Base-by-base conservation (phyloP, 2,888 invertebrate species). In the Chloroclystis v-ata region DNA sequence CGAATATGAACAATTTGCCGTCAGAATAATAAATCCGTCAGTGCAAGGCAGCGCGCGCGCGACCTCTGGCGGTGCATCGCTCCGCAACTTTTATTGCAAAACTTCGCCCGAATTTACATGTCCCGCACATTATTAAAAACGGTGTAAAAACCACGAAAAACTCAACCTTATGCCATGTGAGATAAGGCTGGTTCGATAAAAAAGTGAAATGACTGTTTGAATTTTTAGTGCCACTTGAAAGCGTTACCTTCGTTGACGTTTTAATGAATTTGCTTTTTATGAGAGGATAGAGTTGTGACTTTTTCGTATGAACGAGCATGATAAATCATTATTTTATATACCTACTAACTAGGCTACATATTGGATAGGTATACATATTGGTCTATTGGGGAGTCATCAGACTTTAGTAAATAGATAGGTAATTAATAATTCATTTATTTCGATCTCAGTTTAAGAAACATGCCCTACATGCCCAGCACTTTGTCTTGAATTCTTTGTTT, bases 61-160 rank as follows among this genome's bases (percentile, higher is more conserved):
- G 28, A 20, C 24, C 43, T 38, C 42, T 13, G 56, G 52, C 59
- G 62, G 61, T 66, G 62, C 64, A 58, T 47, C 64, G 60, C 70
- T 67, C 54, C 72, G 75, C 80, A 82, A 84, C 82, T 82, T 84
- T 82, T 84, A 84, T 83, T 84, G 78, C 78, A 78, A 84, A 84
- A 84, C 84, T 83, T 82, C 64, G 60, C 56, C 75, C 77, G 75
- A 83, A 83, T 83, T 82, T 82, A 79, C 82, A 84, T 83, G 73
- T 75, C 72, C 70, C 72, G 75, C 69, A 74, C 79, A 76, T 82
- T 82, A 83, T 82, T 81, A 82, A 82, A 82, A 82, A 78, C 70
- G 73, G 72, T 70, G 72, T 71, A 74, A 71, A 76, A 76, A 25
- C 43, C 40, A 35, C 41, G 44, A 42, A 20, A 44, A 46, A 38